Evolutionary conservation across 2,113 vertebrate species (phyloP).

Genomic region (Actenoides lindsayi): DNA sequence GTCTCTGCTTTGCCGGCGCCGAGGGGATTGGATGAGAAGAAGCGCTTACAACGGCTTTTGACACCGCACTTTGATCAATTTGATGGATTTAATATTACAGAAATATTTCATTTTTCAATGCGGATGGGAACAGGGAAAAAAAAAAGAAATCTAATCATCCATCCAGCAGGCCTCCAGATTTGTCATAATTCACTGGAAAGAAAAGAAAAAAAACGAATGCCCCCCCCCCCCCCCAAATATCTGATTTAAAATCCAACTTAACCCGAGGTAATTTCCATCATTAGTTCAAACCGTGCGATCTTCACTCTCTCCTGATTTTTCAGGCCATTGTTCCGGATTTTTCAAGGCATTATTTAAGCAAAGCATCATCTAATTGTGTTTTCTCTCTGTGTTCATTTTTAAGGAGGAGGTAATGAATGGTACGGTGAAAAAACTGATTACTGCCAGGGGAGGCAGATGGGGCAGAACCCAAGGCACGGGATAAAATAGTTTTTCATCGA

Average conservation of each 20-base stretch:
- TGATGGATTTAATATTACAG: constrained; percentile 80
- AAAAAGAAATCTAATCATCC: constrained; percentile 73
- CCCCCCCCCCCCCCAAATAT: not conserved
- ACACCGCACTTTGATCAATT: constrained; percentile 75
- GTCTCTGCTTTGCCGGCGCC: constrained; percentile 17
- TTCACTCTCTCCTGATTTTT: constrained; percentile 19
- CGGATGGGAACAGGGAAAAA: not conserved
- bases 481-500: constrained; percentile 27
- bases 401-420: constrained; percentile 68
- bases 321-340: constrained; percentile 41
- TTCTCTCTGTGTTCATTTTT: constrained; percentile 57
- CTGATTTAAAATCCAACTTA: constrained; percentile 63
- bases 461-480: not conserved
- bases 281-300: constrained; percentile 58
- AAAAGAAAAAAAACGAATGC: too few relatives aligned
- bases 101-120: constrained; percentile 79
- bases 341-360: constrained; percentile 69
- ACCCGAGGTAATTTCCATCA: constrained; percentile 63
- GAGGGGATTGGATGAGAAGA: constrained; percentile 66
- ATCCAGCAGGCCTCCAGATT: constrained; percentile 58
- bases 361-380: constrained; percentile 73
- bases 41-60: constrained; percentile 69
- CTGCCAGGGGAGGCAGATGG: constrained; percentile 44
- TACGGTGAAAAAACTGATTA: constrained; percentile 46
- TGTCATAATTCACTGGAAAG: constrained; percentile 62